Base-by-base conservation (phyloP, 2,888 invertebrate species). In the Gisinianus flammeolus region DNA sequence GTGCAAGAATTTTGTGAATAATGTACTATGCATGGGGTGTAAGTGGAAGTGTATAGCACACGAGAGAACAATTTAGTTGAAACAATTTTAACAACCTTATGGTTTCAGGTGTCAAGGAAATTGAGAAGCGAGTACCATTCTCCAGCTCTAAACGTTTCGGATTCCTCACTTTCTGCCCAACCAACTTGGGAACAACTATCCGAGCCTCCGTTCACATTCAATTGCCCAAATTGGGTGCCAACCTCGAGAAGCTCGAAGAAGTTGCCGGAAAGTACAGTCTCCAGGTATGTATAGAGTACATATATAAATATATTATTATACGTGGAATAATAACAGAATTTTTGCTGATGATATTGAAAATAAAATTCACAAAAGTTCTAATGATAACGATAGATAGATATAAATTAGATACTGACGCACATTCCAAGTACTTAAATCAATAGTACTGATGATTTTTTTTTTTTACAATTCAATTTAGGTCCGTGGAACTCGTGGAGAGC, bases 91-190 rank as follows among this genome's bases (percentile, higher is more conserved):
- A 52, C 54, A 44, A 19, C n/a, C 10, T 77, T 76, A 31, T 26
- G 31, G 24, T 86, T 77, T 81, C 82, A 58, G 90, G 88, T 76
- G 88, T 89, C 76, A 87, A 88, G 79, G 86, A 87, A 73, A 88
- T 89, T 81, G 89, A 89, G 84, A 86, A 86, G 80, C 86, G 87
- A 79, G 85, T 88, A 66, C 87, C 88, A n/a, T 90, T 90, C 86
- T 88, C 89, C 35, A 88, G 88, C 79, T 88, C 89, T 84, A 88
- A 89, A 12, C 88, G 89, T 75, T 87, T 90, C 79, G 90, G 90
- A 68, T 90, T 88, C 87, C 85, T 90, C 81, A 90, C 90, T 52
- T 90, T 90, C 87, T 90, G 90, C 86, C 90, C 90, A 26, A 89
- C 90, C 81, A 91, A 90, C 85, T 79, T 90, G 82, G 90, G 90